Base-by-base conservation (phyloP, 2,888 invertebrate genomes). In the Lamellibrachia columna region DNA sequence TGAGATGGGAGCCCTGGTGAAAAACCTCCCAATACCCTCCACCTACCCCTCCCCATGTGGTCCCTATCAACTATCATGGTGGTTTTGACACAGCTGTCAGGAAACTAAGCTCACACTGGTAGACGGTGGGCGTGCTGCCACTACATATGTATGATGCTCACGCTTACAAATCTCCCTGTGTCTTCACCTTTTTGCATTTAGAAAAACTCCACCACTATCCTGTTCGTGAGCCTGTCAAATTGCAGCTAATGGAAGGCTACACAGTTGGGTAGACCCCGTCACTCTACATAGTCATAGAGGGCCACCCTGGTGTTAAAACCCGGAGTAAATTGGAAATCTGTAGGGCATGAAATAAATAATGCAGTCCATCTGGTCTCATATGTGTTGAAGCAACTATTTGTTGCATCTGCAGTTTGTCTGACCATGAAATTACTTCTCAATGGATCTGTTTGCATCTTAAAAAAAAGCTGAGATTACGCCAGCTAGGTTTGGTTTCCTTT, bases 341-440 rank as follows among this genome's bases (percentile, higher is more conserved):
- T 75, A 75, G 75, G 75, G 75, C 75, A 75, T 75, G 75, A 75
- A 75, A n/a, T 75, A 75, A 75, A 75, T 75, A 75, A 75, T n/a
- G 22, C 75, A 75, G n/a, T 75, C 75, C 75, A 75, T 75, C 75
- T 75, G 75, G 15, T 75, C 75, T 15, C 22, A 15, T 22, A 75
- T 75, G 75, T 75, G 75, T 75, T 75, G 75, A 75, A 75, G 75
- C 75, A 75, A 75, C 75, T 75, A 75, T 75, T 75, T 75, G 75
- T 15, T 3, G 22, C 22, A 75, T 75, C 75, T 75, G 75, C 75
- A 15, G n/a, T 22, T 15, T 75, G 75, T 75, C 75, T 75, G 75
- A 75, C 75, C 75, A 6, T 75, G 75, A 75, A 75, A 75, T 75
- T 75, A 75, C 22, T 15, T 75, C 75, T 75, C 75, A 75, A 15